These are phyloP conservation scores for Danaus plexippus DNA, from an alignment of 1,140 invertebrate species.

Conservation along the genomic window DNA sequence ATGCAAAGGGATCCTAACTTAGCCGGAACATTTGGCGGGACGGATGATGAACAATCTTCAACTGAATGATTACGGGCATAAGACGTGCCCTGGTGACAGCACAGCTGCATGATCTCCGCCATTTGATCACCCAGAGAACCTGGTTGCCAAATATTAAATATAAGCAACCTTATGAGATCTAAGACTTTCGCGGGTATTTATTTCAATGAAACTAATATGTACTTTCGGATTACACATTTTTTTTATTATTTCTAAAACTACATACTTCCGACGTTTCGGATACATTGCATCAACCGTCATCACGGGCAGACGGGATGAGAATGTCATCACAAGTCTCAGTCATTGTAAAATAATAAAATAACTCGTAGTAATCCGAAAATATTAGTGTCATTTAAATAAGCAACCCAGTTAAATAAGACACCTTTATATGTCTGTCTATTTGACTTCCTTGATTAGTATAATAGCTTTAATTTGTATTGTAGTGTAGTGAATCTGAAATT, in stretches of 20 bases:
- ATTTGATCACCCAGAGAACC: conserved; percentile 40
- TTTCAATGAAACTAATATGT: background rate
- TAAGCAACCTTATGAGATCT: background rate
- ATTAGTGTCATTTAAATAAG: too few species aligned
- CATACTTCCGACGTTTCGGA: too few species aligned
- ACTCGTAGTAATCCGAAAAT: too few species aligned
- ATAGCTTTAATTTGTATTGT: too few species aligned
- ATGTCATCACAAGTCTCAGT: too few species aligned
- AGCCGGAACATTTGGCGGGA: conserved; percentile 33
- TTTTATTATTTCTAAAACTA: background rate
- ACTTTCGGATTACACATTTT: background rate
- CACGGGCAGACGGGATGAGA: too few species aligned
- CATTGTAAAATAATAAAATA: too few species aligned
- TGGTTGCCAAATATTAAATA: conserved; percentile 16
- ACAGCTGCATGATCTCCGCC: conserved; percentile 40
- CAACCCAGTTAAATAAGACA: too few species aligned
- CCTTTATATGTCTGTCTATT: too few species aligned
- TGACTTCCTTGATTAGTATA: too few species aligned
- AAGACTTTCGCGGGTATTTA: background rate
- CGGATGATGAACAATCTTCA: conserved; percentile 37
- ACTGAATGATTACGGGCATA: conserved; percentile 37
- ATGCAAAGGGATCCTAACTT: conserved; percentile 35
- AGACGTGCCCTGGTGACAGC: conserved; percentile 45
- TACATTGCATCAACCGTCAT: too few species aligned
- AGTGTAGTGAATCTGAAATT: too few species aligned